phyloP scores from a whole-genome alignment of 2,888 invertebrate species.

The Erebia palarica region DNA sequence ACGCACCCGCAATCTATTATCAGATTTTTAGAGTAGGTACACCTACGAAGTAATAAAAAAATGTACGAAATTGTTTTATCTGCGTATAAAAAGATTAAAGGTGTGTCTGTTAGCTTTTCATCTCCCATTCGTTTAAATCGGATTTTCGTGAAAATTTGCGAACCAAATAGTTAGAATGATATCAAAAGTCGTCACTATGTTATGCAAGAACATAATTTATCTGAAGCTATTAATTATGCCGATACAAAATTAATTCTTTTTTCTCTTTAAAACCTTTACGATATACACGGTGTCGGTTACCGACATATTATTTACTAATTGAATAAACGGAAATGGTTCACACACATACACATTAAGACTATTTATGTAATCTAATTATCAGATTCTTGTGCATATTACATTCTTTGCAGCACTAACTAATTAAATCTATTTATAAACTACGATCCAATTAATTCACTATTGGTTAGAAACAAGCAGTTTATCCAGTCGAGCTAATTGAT shows the following conservation, averaged over 20 bases:
- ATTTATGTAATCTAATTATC: background rate
- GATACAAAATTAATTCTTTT: background rate
- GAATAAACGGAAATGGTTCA: background rate
- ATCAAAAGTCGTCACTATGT: constrained; percentile 57
- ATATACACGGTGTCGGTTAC: background rate
- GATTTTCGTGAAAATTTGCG: background rate
- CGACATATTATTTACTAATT: background rate
- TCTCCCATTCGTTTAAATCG: no score
- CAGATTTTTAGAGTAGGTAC: no score
- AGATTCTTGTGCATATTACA: background rate
- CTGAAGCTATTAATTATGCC: constrained; percentile 44
- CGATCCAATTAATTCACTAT: background rate
- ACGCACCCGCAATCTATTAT: no score
- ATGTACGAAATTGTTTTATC: no score
- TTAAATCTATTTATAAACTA: background rate
- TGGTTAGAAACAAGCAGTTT: constrained; percentile 4
- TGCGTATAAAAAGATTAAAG: no score
- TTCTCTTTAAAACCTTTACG: background rate
- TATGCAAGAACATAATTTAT: constrained; percentile 49
- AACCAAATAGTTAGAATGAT: constrained; percentile 56
- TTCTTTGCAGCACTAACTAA: background rate
- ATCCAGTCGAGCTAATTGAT: constrained; percentile 23
- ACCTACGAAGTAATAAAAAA: no score
- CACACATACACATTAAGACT: background rate
- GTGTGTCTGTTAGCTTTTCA: no score